Evolutionary conservation across 2,888 invertebrate genomes (phyloP).

Genomic region (Uropetala carovei): DNA sequence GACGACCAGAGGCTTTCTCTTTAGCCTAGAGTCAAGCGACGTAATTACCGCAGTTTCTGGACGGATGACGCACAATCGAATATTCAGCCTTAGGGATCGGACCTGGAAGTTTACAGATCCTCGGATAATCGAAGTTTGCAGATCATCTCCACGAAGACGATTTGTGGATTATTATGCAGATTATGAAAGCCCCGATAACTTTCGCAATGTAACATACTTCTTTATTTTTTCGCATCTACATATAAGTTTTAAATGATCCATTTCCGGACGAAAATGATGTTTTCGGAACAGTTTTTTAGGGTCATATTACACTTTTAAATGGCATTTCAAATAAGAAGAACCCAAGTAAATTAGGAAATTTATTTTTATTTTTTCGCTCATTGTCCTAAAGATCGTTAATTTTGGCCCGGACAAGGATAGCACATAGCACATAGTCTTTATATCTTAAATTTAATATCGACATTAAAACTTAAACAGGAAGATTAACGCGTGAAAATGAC

Average conservation of each 20-base stretch:
- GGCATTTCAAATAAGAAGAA: not conserved
- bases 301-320: no score
- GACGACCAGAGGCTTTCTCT: not conserved
- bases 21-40: constrained; percentile 36
- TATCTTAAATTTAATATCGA: not conserved
- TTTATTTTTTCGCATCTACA: no score
- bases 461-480: not conserved
- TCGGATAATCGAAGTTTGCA: no score
- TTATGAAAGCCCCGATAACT: no score
- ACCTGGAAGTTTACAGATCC: no score
- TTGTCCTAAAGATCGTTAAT: not conserved
- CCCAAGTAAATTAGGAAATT: not conserved
- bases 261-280: no score
- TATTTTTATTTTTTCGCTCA: not conserved
- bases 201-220: no score
- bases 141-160: no score
- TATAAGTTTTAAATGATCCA: no score
- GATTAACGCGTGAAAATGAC: not conserved
- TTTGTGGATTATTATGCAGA: no score
- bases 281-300: no score
- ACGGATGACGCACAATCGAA: constrained; percentile 21
- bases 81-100: not conserved
- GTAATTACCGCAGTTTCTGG: constrained; percentile 39
- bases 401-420: not conserved
- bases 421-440: not conserved